These are phyloP conservation scores for Diogma glabrata DNA, from an alignment of 2,888 invertebrate genomes.

Conservation along the genomic window DNA sequence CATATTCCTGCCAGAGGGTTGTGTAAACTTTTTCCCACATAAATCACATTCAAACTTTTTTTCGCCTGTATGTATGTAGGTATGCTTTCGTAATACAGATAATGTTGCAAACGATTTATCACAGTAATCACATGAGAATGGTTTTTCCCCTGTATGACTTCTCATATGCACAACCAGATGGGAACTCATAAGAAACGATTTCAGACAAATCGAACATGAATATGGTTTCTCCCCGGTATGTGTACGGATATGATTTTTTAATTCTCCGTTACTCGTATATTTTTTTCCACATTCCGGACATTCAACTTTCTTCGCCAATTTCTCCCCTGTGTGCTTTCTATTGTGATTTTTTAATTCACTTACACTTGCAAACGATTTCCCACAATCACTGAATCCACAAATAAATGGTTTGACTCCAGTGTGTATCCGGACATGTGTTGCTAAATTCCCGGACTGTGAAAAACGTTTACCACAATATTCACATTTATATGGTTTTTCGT, in stretches of 20 bases:
- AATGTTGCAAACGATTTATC: conserved; percentile 10
- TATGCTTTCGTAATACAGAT: conserved; percentile 13
- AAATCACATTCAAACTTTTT: conserved; percentile 15
- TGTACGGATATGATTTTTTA: conserved; percentile 14
- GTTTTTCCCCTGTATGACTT: conserved; percentile 16
- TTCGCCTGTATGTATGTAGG: conserved; percentile 14
- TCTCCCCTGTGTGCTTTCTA: conserved; percentile 12
- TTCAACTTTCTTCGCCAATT: conserved; percentile 10
- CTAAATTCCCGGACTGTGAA: conserved; percentile 11
- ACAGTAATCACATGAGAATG: conserved; percentile 14
- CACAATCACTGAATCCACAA: conserved; percentile 12
- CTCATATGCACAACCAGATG: conserved; percentile 16
- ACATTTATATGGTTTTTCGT: conserved; percentile 13
- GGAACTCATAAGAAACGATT: conserved; percentile 12
- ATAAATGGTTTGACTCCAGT: conserved; percentile 10
- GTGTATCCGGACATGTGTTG: conserved; percentile 14
- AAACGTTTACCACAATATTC: conserved; percentile 13
- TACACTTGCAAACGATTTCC: conserved; percentile 11
- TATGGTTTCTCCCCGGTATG: conserved; percentile 16
- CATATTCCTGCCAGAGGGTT: conserved; percentile 12
- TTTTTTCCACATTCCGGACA: conserved; percentile 13
- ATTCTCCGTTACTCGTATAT: conserved; percentile 13
- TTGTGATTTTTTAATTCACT: conserved; percentile 14
- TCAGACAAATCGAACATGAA: conserved; percentile 14
- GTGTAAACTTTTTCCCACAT: conserved; percentile 14